Percentiles rank a stretch among this genome's conserved stretches.
phyloP scores from a whole-genome alignment of 1,140 invertebrate species.

The Aporrectodea caliginosa region DNA sequence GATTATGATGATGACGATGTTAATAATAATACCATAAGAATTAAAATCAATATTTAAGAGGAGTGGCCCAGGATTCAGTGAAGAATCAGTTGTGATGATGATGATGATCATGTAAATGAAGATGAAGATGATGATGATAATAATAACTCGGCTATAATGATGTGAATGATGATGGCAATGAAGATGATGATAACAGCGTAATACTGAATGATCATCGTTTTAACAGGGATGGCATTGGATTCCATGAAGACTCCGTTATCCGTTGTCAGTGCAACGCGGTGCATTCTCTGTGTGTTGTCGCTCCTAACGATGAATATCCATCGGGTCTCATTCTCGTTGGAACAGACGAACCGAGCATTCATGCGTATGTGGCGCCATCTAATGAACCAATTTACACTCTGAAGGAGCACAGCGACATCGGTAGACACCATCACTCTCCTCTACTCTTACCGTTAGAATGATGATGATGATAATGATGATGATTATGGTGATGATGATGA shows the following conservation, averaged over 20 bases:
- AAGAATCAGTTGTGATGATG: too few relatives aligned
- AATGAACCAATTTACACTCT: conserved; percentile 62
- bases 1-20: too few relatives aligned
- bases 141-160: too few relatives aligned
- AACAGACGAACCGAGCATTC: conserved; percentile 79
- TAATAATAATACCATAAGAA: too few relatives aligned
- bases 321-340: conserved; percentile 79
- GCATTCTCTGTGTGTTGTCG: conserved; percentile 70
- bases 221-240: conserved; percentile 57
- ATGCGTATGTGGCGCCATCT: conserved; percentile 66
- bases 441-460: neutral
- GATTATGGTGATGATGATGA: neutral
- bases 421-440: conserved; percentile 45
- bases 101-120: too few relatives aligned
- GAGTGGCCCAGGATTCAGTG: too few relatives aligned
- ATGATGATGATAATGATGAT: neutral
- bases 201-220: too few relatives aligned
- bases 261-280: conserved; percentile 82
- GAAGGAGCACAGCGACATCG: conserved; percentile 74
- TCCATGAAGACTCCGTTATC: conserved; percentile 64
- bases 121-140: too few relatives aligned
- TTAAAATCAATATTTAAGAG: too few relatives aligned
- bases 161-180: too few relatives aligned
- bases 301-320: conserved; percentile 65
- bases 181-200: too few relatives aligned